Base-by-base conservation (phyloP, 2,888 invertebrate species). In the Hirtodrosophila confusa region DNA sequence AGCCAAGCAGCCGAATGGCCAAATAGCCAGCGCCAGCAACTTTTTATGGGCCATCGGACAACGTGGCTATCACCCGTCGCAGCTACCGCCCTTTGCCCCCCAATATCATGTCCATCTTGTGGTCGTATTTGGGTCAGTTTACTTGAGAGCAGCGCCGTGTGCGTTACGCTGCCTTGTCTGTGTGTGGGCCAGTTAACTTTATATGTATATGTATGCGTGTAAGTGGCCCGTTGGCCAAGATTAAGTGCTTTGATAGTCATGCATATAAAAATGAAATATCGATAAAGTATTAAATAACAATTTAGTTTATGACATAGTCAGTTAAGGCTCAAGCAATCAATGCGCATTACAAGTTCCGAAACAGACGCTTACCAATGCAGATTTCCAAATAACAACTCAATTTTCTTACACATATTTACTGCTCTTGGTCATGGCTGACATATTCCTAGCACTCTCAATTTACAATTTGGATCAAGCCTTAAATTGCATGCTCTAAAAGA, bases 221-320 rank as follows among this genome's bases (percentile, higher is more conserved):
- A 72, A 77, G 82, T 85, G 86, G 58, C 79, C 75, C 69, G 77
- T 69, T 61, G 62, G 69, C 54, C 78, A 80, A 83, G 86, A 84
- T 84, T 84, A 86, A 86, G 84, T 83, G 84, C 77, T 77, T 70
- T 67, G 84, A 84, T 86, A 86, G 84, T 80, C 86, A 69, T 83
- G 80, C 84, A 86, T 84, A 84, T 84, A 80, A 84, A 84, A 86
- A 86, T 84, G 84, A 84, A 86, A 84, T 83, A 86, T 86, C 84
- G 84, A 86, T 84, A 78, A 84, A 86, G 80, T 84, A 84, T 84
- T 86, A 84, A 83, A 83, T 83, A 84, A 84, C 86, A 86, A 80
- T 84, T 84, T 83, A 78, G 78, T 86, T 86, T 80, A 84, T 74
- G 84, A 69, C 86, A 68, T 57, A 44, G 43, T 49, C 63, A 44